A percentile compares a stretch with the other conserved stretches of the same genome.
phyloP scores from a whole-genome alignment of 2,113 vertebrate species.

The Xiphophorus hellerii region DNA sequence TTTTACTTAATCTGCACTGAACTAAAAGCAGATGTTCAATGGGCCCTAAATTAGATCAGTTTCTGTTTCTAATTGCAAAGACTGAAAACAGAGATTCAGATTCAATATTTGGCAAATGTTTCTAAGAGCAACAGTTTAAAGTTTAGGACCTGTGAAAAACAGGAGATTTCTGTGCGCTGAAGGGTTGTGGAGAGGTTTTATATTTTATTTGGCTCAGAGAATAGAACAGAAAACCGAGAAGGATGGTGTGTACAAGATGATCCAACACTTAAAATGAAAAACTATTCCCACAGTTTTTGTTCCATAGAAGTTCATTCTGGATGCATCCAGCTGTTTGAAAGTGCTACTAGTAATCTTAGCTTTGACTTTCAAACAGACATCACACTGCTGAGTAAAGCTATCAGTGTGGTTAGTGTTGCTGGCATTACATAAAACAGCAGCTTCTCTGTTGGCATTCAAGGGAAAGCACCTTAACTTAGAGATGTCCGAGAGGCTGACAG shows the following conservation, averaged over 20 bases:
- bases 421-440: too few relatives aligned
- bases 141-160: slow-evolving; percentile 17
- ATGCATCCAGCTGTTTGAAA: too few relatives aligned
- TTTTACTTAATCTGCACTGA: background rate
- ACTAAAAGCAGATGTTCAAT: slow-evolving; percentile 36
- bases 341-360: too few relatives aligned
- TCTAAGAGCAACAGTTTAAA: slow-evolving; percentile 12
- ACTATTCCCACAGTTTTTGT: background rate
- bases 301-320: background rate
- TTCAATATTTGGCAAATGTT: background rate
- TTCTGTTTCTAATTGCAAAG: slow-evolving; percentile 21
- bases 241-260: background rate
- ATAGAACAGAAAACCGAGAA: slow-evolving; percentile 11
- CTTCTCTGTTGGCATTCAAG: too few relatives aligned
- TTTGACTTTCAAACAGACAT: too few relatives aligned
- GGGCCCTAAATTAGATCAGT: background rate
- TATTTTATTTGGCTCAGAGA: slow-evolving; percentile 17
- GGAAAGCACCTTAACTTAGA: too few relatives aligned
- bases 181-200: slow-evolving; percentile 17
- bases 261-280: background rate
- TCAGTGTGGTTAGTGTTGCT: too few relatives aligned
- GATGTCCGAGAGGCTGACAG: too few relatives aligned
- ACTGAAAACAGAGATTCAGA: slow-evolving; percentile 1
- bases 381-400: too few relatives aligned
- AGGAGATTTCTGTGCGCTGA: slow-evolving; percentile 27